A percentile compares a stretch with the other conserved stretches of the same genome.
Conservation (phyloP, 2,113 vertebrate genomes). For the Calonectris borealis region DNA sequence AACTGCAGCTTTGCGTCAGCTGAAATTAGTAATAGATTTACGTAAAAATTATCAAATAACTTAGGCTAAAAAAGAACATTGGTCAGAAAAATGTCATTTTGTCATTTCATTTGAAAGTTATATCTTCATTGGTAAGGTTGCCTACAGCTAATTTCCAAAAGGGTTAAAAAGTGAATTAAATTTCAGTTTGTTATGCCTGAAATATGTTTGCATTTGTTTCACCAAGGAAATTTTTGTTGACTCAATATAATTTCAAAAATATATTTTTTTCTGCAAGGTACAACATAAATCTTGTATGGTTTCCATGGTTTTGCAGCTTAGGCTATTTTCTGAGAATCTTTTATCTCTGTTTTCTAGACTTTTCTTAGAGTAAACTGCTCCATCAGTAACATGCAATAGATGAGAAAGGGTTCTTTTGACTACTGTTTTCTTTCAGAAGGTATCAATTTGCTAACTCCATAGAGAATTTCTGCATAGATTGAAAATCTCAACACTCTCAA, state of each 20-base stretch:
- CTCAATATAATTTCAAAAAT: neutral
- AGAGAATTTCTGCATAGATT: conserved; percentile 46
- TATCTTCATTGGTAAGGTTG: neutral
- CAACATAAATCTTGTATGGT: neutral
- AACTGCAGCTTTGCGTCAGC: neutral
- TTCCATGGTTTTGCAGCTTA: neutral
- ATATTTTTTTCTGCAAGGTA: neutral
- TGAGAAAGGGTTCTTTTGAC: conserved; percentile 35
- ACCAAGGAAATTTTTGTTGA: neutral
- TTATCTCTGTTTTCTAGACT: neutral
- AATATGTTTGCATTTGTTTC: neutral
- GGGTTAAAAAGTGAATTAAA: neutral
- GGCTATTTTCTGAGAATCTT: neutral
- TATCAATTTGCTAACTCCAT: conserved; percentile 14
- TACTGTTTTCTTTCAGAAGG: conserved; percentile 28
- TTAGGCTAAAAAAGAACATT: neutral
- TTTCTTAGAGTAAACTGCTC: neutral
- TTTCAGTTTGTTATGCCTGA: neutral
- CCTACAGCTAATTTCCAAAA: neutral
- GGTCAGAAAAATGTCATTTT: neutral
- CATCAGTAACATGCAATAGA: conserved; percentile 16
- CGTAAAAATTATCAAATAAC: neutral
- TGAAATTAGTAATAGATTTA: neutral
- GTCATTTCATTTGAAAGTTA: neutral
- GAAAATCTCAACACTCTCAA: conserved; percentile 53